Percentiles rank a stretch among this genome's conserved stretches.
These are phyloP conservation scores for Otolemur crassicaudatus DNA, from an alignment of 2,797 vertebrate genomes.

Conservation along the genomic window DNA sequence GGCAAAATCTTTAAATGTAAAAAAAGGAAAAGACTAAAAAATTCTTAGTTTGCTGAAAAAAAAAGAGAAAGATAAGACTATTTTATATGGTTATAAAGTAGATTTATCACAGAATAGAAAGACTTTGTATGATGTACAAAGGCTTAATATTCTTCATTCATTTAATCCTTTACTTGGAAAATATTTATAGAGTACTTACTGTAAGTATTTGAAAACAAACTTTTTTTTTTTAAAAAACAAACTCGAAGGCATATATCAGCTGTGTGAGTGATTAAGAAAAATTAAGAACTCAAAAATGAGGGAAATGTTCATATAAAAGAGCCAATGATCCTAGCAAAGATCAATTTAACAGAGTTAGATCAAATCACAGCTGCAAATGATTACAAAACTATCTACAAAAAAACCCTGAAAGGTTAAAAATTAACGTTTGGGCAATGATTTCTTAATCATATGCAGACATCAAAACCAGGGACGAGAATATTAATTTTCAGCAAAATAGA, in stretches of 20 bases:
- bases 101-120: neutral
- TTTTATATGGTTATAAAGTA: too few species aligned
- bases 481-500: slow-evolving; percentile 20
- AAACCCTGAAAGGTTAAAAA: neutral
- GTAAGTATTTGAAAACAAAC: slow-evolving; percentile 17
- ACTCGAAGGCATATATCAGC: neutral
- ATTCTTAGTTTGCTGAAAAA: neutral
- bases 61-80: neutral
- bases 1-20: neutral
- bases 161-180: neutral
- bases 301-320: neutral
- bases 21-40: slow-evolving; percentile 2
- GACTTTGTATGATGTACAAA: neutral
- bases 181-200: neutral
- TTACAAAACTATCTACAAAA: neutral
- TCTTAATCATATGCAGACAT: neutral
- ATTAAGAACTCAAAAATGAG: slow-evolving; percentile 6
- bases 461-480: neutral
- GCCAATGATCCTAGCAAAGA: neutral
- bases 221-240: neutral
- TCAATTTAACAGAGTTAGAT: slow-evolving; percentile 16
- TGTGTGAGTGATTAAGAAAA: slow-evolving; percentile 3
- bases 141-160: neutral
- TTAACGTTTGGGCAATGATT: neutral
- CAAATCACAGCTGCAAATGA: slow-evolving; percentile 7